A percentile compares a stretch with the other conserved stretches of the same genome.
These are phyloP conservation scores for Nasonia longicornis DNA, from an alignment of 1,140 invertebrate genomes.

Conservation along the genomic window DNA sequence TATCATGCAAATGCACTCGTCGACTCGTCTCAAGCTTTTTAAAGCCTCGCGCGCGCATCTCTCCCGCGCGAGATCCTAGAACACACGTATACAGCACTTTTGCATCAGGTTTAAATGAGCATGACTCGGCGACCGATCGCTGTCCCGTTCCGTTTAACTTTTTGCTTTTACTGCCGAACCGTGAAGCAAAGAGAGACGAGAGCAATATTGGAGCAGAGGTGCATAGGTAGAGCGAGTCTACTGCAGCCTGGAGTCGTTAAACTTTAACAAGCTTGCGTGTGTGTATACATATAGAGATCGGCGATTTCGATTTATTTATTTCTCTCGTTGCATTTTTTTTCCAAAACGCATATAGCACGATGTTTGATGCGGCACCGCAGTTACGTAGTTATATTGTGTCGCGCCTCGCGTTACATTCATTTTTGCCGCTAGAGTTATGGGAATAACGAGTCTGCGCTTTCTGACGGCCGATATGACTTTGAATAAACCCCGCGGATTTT, in stretches of 20 bases:
- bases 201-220: slow-evolving; percentile 21
- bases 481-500: slow-evolving; percentile 17
- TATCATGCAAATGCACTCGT: slow-evolving; percentile 30
- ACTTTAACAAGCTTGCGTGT: slow-evolving; percentile 43
- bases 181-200: slow-evolving; percentile 11
- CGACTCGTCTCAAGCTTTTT: neutral
- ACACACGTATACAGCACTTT: neutral
- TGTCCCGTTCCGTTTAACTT: slow-evolving; percentile 34
- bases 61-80: neutral
- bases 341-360: neutral
- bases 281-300: slow-evolving; percentile 11
- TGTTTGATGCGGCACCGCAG: neutral
- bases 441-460: slow-evolving; percentile 21
- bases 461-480: slow-evolving; percentile 24
- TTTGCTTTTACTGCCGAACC: slow-evolving; percentile 41
- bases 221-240: neutral
- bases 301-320: slow-evolving; percentile 40
- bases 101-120: neutral
- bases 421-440: slow-evolving; percentile 22
- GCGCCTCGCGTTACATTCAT: neutral
- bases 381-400: slow-evolving; percentile 9
- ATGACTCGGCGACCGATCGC: slow-evolving; percentile 16
- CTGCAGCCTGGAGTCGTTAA: slow-evolving; percentile 30
- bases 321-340: slow-evolving; percentile 10
- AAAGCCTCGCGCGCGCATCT: neutral